Evolutionary conservation across 2,113 vertebrate species (phyloP).

Genomic region (Phyllopteryx taeniolatus): DNA sequence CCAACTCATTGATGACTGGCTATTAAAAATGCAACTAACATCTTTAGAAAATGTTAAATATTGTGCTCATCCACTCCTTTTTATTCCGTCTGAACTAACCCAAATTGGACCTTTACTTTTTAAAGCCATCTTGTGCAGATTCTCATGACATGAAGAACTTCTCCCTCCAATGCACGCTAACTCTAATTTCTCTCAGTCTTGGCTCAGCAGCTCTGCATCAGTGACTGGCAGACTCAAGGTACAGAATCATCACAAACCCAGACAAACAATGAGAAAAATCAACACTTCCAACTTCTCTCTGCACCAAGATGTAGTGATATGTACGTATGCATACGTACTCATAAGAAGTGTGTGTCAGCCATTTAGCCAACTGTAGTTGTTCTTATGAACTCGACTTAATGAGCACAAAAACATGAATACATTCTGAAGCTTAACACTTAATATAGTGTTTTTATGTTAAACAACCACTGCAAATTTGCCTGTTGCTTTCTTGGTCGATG

Average conservation of each 20-base stretch:
- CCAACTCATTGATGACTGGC: no score
- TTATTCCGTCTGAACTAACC: neutral
- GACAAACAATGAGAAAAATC: neutral
- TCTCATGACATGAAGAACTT: conserved; percentile 10
- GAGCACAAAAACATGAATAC: neutral
- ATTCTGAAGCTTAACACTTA: no score
- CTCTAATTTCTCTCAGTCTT: conserved; percentile 53
- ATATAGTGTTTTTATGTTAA: no score
- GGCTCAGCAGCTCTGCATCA: conserved; percentile 57
- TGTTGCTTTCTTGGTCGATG: no score
- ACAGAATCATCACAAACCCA: conserved; percentile 15
- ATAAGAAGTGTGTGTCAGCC: neutral
- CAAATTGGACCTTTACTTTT: neutral
- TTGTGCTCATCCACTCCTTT: neutral
- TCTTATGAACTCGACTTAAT: neutral
- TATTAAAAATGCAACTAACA: no score
- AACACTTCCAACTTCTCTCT: neutral
- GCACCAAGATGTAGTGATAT: neutral
- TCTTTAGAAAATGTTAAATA: neutral
- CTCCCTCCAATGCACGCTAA: conserved; percentile 35
- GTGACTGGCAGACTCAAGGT: conserved; percentile 45
- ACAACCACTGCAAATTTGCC: no score
- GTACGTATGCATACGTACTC: neutral
- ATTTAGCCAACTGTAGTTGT: neutral
- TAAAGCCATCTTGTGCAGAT: conserved; percentile 1